Base-by-base conservation (phyloP, 2,113 vertebrate species). In the Sporophila hypoxantha region DNA sequence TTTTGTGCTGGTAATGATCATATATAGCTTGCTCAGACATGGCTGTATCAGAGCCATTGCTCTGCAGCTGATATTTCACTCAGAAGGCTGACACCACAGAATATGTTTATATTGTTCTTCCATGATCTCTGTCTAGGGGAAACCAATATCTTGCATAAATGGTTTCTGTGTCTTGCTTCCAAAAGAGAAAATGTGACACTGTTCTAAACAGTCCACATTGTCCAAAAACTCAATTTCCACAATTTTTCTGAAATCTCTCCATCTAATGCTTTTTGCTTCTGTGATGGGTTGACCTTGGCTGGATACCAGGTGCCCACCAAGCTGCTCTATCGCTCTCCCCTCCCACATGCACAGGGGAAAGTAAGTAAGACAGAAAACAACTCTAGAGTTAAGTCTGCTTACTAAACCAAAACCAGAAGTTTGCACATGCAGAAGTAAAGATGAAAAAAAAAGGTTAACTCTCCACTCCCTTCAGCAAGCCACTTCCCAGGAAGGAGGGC, bases 391-490 rank as follows among this genome's bases (percentile, higher is more conserved):
- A 86, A n/a, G n/a, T 65, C 19, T 8, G 4, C 25, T 60, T 37
- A 59, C 20, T 39, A 66, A 52, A 74, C n/a, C n/a, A 60, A 53
- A 73, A 66, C 12, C 23, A 23, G 27, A 57, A 71, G 32, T 17
- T 6, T 39, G 27, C 10, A 27, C 0, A 0, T 15, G n/a, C 23
- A 66, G n/a, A 73, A 71, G 17, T 9, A 41, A 41, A 65, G 10
- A 27, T 21, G 14, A 8, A 2, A 32, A 27, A 34, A 70, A 65
- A 8, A 36, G 20, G 8, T 26, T 65, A 14, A 44, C 52, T 79
- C 16, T 66, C 44, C 37, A 65, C 18, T 57, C 15, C 26, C 32
- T 50, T 29, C 36, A 78, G 50, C 36, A 78, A 86, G 49, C 21
- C 10, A 65, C 26, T 37, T 50, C 1, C 14, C 26, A 27, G 50